Evolutionary conservation across 2,888 invertebrate species (phyloP), one percentile per base, ranked within the genome.

Genomic region (Zhuqinia jingwanae): DNA sequence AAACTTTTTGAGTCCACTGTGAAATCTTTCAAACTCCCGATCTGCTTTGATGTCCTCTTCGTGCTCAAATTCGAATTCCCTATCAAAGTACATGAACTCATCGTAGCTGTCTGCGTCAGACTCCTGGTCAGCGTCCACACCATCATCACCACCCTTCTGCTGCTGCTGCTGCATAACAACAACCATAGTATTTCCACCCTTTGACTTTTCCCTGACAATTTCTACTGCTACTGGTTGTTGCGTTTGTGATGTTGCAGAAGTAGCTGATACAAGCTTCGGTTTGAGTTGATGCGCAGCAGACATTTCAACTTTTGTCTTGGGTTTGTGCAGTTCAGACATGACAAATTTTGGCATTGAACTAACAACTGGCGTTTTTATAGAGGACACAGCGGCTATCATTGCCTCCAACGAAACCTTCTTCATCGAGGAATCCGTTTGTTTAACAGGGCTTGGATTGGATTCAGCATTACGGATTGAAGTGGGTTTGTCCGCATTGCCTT

Each of bases 1-100:
- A 22, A 77, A 77, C 2, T 70, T 83, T 68, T 88, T 89, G 1
- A 89, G 70, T 3, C 86, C 84, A 15, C 68, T 63, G 36, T 88
- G 85, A 70, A 90, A 90, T 53, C 80, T 58, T 81, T 89, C 89
- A 77, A 90, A 90, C 36, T 88, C 87, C 58, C 87, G 68, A 30
- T 89, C 87, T 50, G 88, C 85, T 30, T 68, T 78, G 45, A 76
- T 60, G 10, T 63, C 68, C 30, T 76, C 85, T 45, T 78, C 78
- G 3, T 73, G 22, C 13, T 73, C 73, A 17, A n/a, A 47, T 17
- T 75, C 80, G 22, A 17, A 30, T 15, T 77, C 78, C 8, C 60
- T 75, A 11, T 79, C 75, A 47, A 42, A 75, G 20, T 75, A 27
- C 27, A 11, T 42, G 10, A 27, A 45, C 11, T 83, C 81, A 36